A percentile compares a stretch with the other conserved stretches of the same genome.
phyloP scores from a whole-genome alignment of 64 coral and sea anemone genomes.

The Stylophora pistillata region DNA sequence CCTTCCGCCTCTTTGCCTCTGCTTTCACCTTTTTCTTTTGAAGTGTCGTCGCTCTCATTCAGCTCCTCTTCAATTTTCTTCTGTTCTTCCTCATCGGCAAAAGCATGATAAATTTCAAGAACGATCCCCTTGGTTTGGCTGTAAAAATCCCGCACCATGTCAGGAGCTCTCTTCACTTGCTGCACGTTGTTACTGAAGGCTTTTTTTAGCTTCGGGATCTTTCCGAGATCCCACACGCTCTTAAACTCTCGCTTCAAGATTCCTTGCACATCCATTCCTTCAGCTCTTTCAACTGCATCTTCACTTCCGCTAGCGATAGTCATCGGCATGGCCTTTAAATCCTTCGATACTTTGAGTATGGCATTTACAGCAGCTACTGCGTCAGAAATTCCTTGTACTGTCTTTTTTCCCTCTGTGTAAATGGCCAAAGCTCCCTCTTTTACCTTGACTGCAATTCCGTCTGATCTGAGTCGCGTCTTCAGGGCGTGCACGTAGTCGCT shows the following conservation, averaged over 20 bases:
- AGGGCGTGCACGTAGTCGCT: slow-evolving; percentile 72
- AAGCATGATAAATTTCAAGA: slow-evolving; percentile 60
- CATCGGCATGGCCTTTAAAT: slow-evolving; percentile 74
- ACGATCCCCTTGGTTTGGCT: slow-evolving; percentile 55
- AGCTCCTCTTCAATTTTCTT: slow-evolving; percentile 59
- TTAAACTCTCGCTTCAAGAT: slow-evolving; percentile 62
- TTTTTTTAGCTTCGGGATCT: slow-evolving; percentile 56
- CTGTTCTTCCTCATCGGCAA: slow-evolving; percentile 74
- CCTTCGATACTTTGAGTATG: slow-evolving; percentile 62
- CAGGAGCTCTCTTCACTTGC: slow-evolving; percentile 66
- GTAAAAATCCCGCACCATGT: slow-evolving; percentile 78
- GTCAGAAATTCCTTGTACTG: slow-evolving; percentile 48
- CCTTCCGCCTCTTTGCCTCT: slow-evolving; percentile 3
- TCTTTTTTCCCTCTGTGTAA: slow-evolving; percentile 53
- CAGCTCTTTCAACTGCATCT: slow-evolving; percentile 46
- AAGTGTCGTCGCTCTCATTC: slow-evolving; percentile 3
- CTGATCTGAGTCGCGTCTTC: slow-evolving; percentile 69
- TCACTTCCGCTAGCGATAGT: slow-evolving; percentile 50
- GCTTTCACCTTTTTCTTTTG: neutral
- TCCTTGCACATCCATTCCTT: slow-evolving; percentile 21
- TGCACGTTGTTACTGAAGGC: slow-evolving; percentile 66
- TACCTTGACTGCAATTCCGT: slow-evolving; percentile 78
- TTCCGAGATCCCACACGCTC: slow-evolving; percentile 60
- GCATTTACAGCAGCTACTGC: slow-evolving; percentile 58
- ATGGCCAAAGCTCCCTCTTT: slow-evolving; percentile 75